Conservation (phyloP, 2,113 vertebrate species). For the Tyrannus savana region DNA sequence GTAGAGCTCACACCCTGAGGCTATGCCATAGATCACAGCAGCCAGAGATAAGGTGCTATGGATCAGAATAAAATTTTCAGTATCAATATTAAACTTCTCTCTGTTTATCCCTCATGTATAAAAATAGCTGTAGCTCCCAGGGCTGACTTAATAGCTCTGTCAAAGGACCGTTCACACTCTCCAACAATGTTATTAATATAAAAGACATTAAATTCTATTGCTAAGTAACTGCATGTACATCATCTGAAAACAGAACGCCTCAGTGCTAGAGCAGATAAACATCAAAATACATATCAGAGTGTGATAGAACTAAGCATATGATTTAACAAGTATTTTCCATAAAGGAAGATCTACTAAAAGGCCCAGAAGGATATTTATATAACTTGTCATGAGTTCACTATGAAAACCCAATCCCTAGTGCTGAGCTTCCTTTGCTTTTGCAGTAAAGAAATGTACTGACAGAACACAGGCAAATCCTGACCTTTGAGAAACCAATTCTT, state of each 20-base stretch:
- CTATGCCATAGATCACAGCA: neutral
- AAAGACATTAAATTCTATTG: constrained; percentile 30
- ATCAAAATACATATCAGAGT: neutral
- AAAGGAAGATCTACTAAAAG: neutral
- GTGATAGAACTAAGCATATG: neutral
- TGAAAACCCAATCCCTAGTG: neutral
- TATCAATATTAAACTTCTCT: constrained; percentile 31
- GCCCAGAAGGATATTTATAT: neutral
- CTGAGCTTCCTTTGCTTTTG: neutral
- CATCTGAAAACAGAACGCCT: neutral
- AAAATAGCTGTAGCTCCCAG: constrained; percentile 42
- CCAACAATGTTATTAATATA: constrained; percentile 4
- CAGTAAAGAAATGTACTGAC: neutral
- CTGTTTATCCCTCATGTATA: constrained; percentile 1
- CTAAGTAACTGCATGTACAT: constrained; percentile 47
- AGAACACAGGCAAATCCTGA: neutral
- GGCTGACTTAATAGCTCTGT: constrained; percentile 50
- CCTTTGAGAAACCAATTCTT: neutral
- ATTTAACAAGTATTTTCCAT: neutral
- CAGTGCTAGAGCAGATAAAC: neutral
- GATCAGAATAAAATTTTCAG: constrained; percentile 20
- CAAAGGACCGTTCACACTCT: constrained; percentile 12
- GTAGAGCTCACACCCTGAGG: neutral
- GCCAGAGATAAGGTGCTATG: neutral
- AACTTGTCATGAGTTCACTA: neutral